Conservation (phyloP, 2,888 invertebrate species). For the Ramazzottius varieornatus region DNA sequence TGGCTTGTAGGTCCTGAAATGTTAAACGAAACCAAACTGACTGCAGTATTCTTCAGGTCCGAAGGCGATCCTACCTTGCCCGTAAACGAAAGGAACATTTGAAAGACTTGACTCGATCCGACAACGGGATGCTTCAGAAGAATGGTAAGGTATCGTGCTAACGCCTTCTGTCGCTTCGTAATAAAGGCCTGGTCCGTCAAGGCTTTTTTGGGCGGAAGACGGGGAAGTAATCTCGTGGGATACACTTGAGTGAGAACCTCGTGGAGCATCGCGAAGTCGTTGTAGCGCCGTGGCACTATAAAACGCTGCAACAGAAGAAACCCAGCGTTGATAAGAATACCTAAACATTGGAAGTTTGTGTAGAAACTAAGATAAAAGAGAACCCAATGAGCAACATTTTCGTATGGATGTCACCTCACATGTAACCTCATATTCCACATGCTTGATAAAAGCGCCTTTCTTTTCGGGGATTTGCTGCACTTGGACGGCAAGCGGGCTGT, state of each 20-base stretch:
- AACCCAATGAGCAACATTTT: too few relatives aligned
- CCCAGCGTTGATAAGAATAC: not conserved
- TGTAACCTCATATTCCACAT: constrained; percentile 25
- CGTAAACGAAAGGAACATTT: constrained; percentile 22
- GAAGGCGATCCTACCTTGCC: constrained; percentile 20
- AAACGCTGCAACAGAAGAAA: not conserved
- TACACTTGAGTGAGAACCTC: constrained; percentile 21
- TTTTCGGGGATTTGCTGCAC: constrained; percentile 24
- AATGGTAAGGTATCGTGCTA: constrained; percentile 21
- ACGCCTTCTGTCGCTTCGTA: constrained; percentile 20
- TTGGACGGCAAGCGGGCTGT: constrained; percentile 15
- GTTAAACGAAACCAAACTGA: not conserved
- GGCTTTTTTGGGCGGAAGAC: constrained; percentile 24
- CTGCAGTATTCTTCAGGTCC: not conserved
- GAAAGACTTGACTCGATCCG: constrained; percentile 20
- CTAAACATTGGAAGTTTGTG: too few relatives aligned
- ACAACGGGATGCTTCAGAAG: constrained; percentile 23
- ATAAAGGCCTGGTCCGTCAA: constrained; percentile 23
- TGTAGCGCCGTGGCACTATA: constrained; percentile 21
- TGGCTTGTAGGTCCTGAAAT: not conserved
- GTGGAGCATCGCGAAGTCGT: constrained; percentile 23
- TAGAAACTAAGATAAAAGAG: too few relatives aligned
- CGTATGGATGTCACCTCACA: too few relatives aligned
- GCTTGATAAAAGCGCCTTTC: constrained; percentile 24
- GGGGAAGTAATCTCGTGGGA: constrained; percentile 22